Evolutionary conservation across 2,888 invertebrate species (phyloP), one percentile per base, ranked within the genome.

Genomic region (Tiliacea aurago): DNA sequence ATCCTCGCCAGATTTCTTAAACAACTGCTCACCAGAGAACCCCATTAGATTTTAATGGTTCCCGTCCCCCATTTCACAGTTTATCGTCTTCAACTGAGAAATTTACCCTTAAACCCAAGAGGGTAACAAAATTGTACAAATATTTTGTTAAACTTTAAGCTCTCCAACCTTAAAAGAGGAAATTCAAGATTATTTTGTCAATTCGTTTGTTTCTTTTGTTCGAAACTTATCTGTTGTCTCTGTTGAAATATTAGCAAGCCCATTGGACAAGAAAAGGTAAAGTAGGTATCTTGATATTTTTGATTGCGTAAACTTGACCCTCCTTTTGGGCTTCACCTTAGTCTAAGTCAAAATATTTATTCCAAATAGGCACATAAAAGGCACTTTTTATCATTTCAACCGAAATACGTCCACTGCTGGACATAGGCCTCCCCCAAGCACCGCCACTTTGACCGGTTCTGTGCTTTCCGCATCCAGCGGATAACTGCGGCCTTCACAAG

Each of bases 61-160:
- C 53, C 18, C 10, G 11, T 49, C 43, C 15, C 15, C 51, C n/a
- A 28, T 64, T 68, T 20, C 13, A 23, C 45, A 33, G 20, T 70
- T 65, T 65, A 65, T 70, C 33, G 51, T 5, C 1, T 20, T 4
- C 51, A 51, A 49, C 47, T 53, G 10, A 10, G 20, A 15, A 41
- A 63, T 41, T 11, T 43, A 3, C 33, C 33, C 15, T 10, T 15
- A 33, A 63, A 9, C 61, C 58, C 43, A 15, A 53, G 65, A 53
- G 58, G 4, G 53, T 49, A 45, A 13, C 15, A 79, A 63, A 71
- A 63, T 45, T 33, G 18, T 23, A n/a, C 65, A 83, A 83, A 83
- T 78, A 70, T 78, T 59, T 83, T 63, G 66, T 43, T 13, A 45
- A 37, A 67, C 70, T 83, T 56, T 11, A 66, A 67, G 43, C 62